Base-by-base conservation (phyloP, 1,140 invertebrate species). In the Amyelois transitella region DNA sequence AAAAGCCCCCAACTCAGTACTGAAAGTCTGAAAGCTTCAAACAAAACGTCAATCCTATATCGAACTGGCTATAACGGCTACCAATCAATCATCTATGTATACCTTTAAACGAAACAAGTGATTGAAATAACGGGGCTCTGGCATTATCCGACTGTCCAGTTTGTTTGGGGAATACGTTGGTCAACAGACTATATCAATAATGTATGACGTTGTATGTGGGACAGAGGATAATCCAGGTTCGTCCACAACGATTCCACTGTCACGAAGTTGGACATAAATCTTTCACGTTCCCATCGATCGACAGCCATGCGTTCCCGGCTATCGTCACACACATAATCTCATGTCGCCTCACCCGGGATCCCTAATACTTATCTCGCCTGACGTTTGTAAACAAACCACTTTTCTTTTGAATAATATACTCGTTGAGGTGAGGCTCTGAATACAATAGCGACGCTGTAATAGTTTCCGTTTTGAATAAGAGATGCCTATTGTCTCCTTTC, bases 391-490 rank as follows among this genome's bases (percentile, higher is more conserved):
- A 84, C 79, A 84, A 83, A 84, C 75, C 69, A 81, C 75, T 84
- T 79, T 82, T 82, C 74, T 66, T 81, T 87, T 81, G 77, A 82
- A 83, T 82, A 84, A 83, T 79, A 74, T 66, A 75, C 72, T 75
- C 67, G 66, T 65, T 59, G 72, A 81, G 78, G 73, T 76, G 73
- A 82, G 80, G 74, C 73, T 54, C 66, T 60, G 77, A 81, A 83
- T 74, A 87, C 83, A 87, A 85, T 87, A 71, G 77, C 69, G 63
- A 75, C 55, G 64, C 75, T 70, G 71, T 87, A 87, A 87, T 81
- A 85, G 83, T 87, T 87, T 85, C 83, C 83, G 83, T 82, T 86
- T 81, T 78, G 79, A 83, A 82, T 81, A 82, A 81, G 77, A 79
- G 77, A 80, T 78, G 75, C 55, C 81, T 63, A 85, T 86, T 86